Evolutionary conservation across 2,888 invertebrate species (phyloP).

Genomic region (Synergus gifuensis): DNA sequence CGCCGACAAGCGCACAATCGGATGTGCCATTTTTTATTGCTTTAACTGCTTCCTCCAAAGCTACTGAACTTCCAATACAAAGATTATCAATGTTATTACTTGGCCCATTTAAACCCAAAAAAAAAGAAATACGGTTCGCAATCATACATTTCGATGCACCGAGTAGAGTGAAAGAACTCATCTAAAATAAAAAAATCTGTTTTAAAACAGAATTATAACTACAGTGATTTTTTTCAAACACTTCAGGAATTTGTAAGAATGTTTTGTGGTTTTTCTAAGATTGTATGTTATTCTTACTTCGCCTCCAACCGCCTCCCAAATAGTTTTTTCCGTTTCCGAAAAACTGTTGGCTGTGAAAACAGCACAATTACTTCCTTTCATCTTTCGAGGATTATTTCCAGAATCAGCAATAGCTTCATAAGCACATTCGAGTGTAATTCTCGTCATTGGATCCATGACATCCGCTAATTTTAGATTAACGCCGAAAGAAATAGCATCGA

Average conservation of each 20-base stretch:
- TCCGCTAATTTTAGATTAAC: conserved; percentile 49
- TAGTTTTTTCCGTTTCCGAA: conserved; percentile 54
- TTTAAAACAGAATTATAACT: too few species aligned
- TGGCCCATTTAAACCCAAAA: conserved; percentile 53
- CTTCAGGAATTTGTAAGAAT: neutral
- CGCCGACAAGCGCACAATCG: conserved; percentile 54
- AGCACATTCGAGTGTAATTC: conserved; percentile 49
- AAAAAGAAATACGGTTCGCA: conserved; percentile 58
- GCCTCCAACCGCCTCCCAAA: neutral
- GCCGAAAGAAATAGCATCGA: conserved; percentile 57
- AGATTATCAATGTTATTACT: conserved; percentile 55
- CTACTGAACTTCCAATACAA: conserved; percentile 42
- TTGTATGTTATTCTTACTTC: neutral
- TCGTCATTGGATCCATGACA: conserved; percentile 53
- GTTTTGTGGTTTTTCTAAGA: neutral
- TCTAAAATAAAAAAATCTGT: conserved; percentile 23
- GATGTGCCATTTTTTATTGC: conserved; percentile 50
- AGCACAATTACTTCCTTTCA: conserved; percentile 51
- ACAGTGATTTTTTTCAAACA: neutral
- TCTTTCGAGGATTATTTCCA: conserved; percentile 52
- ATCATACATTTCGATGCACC: conserved; percentile 55
- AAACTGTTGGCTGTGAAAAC: conserved; percentile 50
- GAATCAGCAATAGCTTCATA: conserved; percentile 57
- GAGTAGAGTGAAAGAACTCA: conserved; percentile 51
- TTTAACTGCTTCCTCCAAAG: conserved; percentile 51